Evolutionary conservation across 1,140 invertebrate genomes (phyloP), one percentile per base, ranked within the genome.

Genomic region (Drosophila guanche): DNA sequence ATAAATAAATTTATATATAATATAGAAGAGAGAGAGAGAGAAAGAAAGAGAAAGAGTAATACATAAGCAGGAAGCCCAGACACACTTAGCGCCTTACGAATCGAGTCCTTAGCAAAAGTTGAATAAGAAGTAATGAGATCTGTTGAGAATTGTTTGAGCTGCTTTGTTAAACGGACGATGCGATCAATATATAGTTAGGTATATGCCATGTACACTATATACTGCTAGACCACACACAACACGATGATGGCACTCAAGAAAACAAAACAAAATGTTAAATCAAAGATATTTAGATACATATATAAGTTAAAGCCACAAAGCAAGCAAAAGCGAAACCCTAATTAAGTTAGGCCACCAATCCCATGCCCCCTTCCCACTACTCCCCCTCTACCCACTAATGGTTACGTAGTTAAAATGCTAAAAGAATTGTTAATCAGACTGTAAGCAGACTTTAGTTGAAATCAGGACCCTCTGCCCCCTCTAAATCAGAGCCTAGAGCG

Each of bases 231-330:
- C 42, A 33, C n/a, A 50, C 48, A 43, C 48, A 61, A 42, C 50
- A 60, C 42, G 65, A 56, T 56, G 54, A 76, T 1, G 16, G 16
- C 79, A 78, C 80, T 79, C 80, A 85, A 85, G 72, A 75, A 85
- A 80, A 20, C 16, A 20, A 20, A 20, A 20, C 16, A 20, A 20
- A 67, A 58, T 84, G 76, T 85, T 85, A 84, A 80, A 84, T 86
- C 81, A 84, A 84, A 86, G 79, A 84, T 80, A 85, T 84, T 57
- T 84, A 84, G 63, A 78, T 14, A n/a, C n/a, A n/a, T n/a, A n/a
- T n/a, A 1, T 83, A 77, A 83, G 68, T 29, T 22, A 27, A 51
- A 56, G 16, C 3, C 40, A 41, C 40, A 65, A 52, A 53, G 16
- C 33, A 52, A 53, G 16, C 33, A 37, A 58, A 68, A 33, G 50